A percentile compares a stretch with the other conserved stretches of the same genome.
Evolutionary conservation across 1,140 invertebrate genomes (phyloP).

Genomic region (Macrosteles quadrilineatus): DNA sequence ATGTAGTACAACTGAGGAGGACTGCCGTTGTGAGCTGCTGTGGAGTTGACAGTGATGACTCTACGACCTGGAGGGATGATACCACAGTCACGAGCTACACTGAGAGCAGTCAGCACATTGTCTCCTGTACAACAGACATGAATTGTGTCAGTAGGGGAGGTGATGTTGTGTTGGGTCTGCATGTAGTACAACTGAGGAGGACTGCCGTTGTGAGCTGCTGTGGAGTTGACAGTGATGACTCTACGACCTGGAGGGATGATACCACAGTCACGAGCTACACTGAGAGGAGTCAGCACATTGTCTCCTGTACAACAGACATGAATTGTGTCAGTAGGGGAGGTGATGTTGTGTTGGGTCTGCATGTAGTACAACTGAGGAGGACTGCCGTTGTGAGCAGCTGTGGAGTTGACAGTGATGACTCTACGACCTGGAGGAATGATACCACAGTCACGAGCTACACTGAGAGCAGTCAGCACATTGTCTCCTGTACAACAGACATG

Average conservation of each 20-base stretch:
- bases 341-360: constrained; percentile 32
- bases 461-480: constrained; percentile 90
- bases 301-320: constrained; percentile 62
- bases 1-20: constrained; percentile 39
- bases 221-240: constrained; percentile 69
- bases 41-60: constrained; percentile 69
- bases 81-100: constrained; percentile 86
- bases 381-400: constrained; percentile 21
- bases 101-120: constrained; percentile 90
- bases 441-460: constrained; percentile 86
- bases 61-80: constrained; percentile 77
- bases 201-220: constrained; percentile 23
- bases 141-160: constrained; percentile 28
- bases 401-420: constrained; percentile 69
- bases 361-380: constrained; percentile 39
- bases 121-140: constrained; percentile 62
- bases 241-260: constrained; percentile 77
- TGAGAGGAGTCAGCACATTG: constrained; percentile 90
- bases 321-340: constrained; percentile 26
- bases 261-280: constrained; percentile 86
- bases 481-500: too few relatives aligned
- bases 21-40: constrained; percentile 23
- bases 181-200: constrained; percentile 39
- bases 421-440: constrained; percentile 77
- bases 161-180: constrained; percentile 33